phyloP scores from a whole-genome alignment of 2,113 vertebrate species.

The Hippopotamus amphibius region DNA sequence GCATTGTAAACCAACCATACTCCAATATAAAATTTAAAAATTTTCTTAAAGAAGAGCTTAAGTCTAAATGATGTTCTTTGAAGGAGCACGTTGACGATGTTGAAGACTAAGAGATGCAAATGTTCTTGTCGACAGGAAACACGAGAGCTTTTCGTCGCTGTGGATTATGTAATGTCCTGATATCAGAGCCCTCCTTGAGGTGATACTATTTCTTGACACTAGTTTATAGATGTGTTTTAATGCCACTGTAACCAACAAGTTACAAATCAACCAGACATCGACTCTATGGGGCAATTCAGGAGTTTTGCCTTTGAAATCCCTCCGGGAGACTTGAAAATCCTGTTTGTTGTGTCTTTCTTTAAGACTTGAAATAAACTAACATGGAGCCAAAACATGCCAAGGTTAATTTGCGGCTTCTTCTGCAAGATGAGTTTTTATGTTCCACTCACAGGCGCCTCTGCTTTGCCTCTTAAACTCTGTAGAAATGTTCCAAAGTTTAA shows the following conservation, averaged over 20 bases:
- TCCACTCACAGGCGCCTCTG: not conserved
- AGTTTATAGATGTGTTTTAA: not conserved
- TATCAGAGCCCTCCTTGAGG: not conserved
- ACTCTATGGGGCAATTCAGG: not conserved
- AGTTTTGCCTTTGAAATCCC: slow-evolving; percentile 68
- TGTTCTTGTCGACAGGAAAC: slow-evolving; percentile 2
- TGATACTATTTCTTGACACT: not conserved
- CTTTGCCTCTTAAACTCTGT: too few species aligned
- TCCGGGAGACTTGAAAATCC: slow-evolving; percentile 71
- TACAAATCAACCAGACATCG: not conserved
- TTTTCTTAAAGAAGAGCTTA: not conserved
- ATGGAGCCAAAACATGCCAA: not conserved
- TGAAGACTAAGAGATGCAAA: slow-evolving; percentile 5
- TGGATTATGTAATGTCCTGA: not conserved
- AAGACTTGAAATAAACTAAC: slow-evolving; percentile 2
- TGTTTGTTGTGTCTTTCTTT: slow-evolving; percentile 48
- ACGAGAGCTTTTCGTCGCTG: not conserved
- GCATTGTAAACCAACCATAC: not conserved
- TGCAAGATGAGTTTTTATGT: too few species aligned
- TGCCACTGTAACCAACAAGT: not conserved
- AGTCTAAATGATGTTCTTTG: not conserved
- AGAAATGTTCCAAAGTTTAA: not conserved
- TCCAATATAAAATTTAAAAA: not conserved
- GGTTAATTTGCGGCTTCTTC: not conserved
- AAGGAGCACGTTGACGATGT: slow-evolving; percentile 6